phyloP scores from a whole-genome alignment of 2,797 vertebrate species.

The Pipistrellus pipistrellus region DNA sequence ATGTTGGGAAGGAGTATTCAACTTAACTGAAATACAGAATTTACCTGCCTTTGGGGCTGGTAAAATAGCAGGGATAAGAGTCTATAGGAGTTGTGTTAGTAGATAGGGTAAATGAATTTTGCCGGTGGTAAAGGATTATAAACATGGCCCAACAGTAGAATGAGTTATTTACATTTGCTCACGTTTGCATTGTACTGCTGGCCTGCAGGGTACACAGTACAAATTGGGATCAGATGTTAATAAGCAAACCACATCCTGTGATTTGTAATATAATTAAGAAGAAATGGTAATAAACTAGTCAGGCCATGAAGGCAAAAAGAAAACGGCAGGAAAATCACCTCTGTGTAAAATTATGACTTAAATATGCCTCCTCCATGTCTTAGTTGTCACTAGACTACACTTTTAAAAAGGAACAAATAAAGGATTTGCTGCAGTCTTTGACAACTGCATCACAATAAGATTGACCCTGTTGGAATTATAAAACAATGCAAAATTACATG shows the following conservation, averaged over 20 bases:
- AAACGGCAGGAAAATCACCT: slow-evolving; percentile 39
- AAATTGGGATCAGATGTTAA: slow-evolving; percentile 48
- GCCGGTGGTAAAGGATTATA: slow-evolving; percentile 1
- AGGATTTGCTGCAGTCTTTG: not conserved
- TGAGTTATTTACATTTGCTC: not conserved
- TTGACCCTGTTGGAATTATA: slow-evolving; percentile 36
- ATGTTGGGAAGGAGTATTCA: not conserved
- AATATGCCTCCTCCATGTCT: not conserved
- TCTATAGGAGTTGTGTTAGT: not conserved
- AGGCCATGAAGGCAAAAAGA: not conserved
- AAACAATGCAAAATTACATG: slow-evolving; percentile 60
- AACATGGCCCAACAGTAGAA: not conserved
- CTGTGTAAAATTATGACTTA: slow-evolving; percentile 19
- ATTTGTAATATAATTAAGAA: slow-evolving; percentile 35
- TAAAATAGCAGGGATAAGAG: not conserved
- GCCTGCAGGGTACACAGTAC: not conserved
- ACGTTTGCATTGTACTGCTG: not conserved
- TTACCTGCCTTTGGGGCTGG: not conserved
- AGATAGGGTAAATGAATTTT: not conserved
- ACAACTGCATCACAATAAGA: not conserved
- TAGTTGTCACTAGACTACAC: slow-evolving; percentile 7
- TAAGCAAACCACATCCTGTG: not conserved
- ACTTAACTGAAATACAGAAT: slow-evolving; percentile 41
- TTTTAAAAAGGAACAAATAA: slow-evolving; percentile 36
- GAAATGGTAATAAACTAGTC: not conserved